Conservation (phyloP, 1,140 invertebrate genomes). For the Trichonephila inaurata region DNA sequence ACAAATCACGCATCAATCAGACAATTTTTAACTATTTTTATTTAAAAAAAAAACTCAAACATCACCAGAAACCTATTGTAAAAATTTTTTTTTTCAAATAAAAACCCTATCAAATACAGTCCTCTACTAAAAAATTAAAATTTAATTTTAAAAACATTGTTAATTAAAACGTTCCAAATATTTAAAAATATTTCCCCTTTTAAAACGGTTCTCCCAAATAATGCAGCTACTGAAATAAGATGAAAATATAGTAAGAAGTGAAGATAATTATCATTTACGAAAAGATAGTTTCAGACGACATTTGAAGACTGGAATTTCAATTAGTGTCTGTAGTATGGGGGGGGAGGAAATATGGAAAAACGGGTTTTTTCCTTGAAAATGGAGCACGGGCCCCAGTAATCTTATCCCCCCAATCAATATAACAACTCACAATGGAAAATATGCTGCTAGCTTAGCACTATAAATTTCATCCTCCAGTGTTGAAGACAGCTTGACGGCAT, state of each 20-base stretch:
- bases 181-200: too few relatives aligned
- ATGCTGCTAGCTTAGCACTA: slow-evolving; percentile 30
- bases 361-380: background rate
- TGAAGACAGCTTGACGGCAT: slow-evolving; percentile 13
- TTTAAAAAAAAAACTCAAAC: too few relatives aligned
- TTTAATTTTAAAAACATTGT: too few relatives aligned
- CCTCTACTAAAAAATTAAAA: too few relatives aligned
- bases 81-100: too few relatives aligned
- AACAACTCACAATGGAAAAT: slow-evolving; percentile 38
- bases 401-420: slow-evolving; percentile 32
- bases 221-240: background rate
- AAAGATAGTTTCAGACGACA: slow-evolving; percentile 30
- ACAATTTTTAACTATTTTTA: too few relatives aligned
- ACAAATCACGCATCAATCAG: too few relatives aligned
- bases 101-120: too few relatives aligned
- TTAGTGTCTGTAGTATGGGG: slow-evolving; percentile 19
- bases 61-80: background rate
- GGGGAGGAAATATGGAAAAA: background rate
- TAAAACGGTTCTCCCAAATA: background rate
- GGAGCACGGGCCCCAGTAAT: background rate
- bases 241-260: slow-evolving; percentile 35
- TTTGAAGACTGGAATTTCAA: slow-evolving; percentile 38
- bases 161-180: too few relatives aligned
- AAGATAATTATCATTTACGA: slow-evolving; percentile 35
- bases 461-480: slow-evolving; percentile 24